Percentiles rank a stretch among this genome's conserved stretches.
Evolutionary conservation across 1,140 invertebrate genomes (phyloP).

Genomic region (Zophobas morio): DNA sequence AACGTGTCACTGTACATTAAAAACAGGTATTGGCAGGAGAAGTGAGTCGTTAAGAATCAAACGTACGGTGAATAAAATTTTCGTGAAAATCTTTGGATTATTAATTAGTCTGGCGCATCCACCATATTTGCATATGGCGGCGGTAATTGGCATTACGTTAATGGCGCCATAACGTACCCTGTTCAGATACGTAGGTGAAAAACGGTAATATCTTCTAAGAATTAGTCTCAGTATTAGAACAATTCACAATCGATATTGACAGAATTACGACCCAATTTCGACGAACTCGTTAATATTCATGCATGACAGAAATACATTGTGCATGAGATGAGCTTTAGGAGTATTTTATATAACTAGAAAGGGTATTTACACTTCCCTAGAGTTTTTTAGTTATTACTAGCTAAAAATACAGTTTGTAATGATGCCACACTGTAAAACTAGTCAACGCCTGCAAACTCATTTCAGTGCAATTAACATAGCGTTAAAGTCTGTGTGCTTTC

Average conservation of each 20-base stretch:
- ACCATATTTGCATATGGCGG: slow-evolving; percentile 2
- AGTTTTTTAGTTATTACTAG: not conserved
- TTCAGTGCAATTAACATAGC: not conserved
- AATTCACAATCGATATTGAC: slow-evolving; percentile 5
- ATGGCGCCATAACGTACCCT: not conserved
- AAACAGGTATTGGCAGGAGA: not conserved
- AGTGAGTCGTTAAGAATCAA: not conserved
- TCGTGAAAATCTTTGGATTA: too few relatives aligned
- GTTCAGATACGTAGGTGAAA: not conserved
- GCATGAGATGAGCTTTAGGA: slow-evolving; percentile 16
- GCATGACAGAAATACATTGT: slow-evolving; percentile 5
- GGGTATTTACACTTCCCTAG: not conserved
- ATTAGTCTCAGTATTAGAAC: not conserved
- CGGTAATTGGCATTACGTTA: not conserved
- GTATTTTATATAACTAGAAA: not conserved
- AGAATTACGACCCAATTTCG: slow-evolving; percentile 24
- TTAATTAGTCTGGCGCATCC: slow-evolving; percentile 22
- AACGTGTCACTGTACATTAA: not conserved
- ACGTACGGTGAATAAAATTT: too few relatives aligned
- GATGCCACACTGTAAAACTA: slow-evolving; percentile 7
- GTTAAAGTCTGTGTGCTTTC: not conserved
- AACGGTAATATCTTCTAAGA: slow-evolving; percentile 5
- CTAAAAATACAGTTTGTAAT: not conserved
- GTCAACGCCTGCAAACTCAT: not conserved
- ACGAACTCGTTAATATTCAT: slow-evolving; percentile 24